Evolutionary conservation across 2,797 vertebrate genomes (phyloP).

Genomic region (Ceryle rudis): DNA sequence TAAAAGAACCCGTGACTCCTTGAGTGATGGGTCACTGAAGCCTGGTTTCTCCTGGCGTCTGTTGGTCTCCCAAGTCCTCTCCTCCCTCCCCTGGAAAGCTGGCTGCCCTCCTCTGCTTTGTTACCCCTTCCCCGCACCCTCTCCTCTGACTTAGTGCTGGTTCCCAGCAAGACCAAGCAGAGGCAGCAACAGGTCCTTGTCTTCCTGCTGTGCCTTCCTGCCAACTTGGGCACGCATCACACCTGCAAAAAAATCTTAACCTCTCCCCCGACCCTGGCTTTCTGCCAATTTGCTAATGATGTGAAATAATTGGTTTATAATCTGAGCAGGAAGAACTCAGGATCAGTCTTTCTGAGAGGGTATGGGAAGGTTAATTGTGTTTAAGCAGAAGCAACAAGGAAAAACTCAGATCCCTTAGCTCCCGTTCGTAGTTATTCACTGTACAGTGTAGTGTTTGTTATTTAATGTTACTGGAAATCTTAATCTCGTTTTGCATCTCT

Average conservation of each 20-base stretch:
- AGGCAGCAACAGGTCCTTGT: accelerated
- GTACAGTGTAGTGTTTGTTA: not conserved
- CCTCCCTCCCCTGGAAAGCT: not conserved
- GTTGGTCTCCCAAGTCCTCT: not conserved
- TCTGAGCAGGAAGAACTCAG: not conserved
- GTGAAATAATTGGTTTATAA: not conserved
- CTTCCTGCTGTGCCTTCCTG: not conserved
- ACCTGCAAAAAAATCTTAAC: not conserved
- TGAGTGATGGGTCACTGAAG: not conserved
- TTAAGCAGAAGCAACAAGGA: not conserved
- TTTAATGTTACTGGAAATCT: not conserved
- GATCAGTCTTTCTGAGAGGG: not conserved
- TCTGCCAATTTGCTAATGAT: not conserved
- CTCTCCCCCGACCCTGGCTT: too few relatives aligned
- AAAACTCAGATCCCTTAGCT: not conserved
- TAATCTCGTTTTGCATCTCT: not conserved
- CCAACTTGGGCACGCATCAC: not conserved
- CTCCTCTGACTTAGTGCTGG: not conserved
- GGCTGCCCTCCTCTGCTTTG: not conserved
- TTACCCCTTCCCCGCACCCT: not conserved
- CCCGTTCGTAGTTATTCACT: not conserved
- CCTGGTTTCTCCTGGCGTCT: not conserved
- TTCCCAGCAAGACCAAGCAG: not conserved
- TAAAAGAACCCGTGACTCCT: not conserved
- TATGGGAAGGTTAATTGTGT: not conserved